Base-by-base conservation (phyloP, 2,797 vertebrate species). In the Sylvilagus floridanus region DNA sequence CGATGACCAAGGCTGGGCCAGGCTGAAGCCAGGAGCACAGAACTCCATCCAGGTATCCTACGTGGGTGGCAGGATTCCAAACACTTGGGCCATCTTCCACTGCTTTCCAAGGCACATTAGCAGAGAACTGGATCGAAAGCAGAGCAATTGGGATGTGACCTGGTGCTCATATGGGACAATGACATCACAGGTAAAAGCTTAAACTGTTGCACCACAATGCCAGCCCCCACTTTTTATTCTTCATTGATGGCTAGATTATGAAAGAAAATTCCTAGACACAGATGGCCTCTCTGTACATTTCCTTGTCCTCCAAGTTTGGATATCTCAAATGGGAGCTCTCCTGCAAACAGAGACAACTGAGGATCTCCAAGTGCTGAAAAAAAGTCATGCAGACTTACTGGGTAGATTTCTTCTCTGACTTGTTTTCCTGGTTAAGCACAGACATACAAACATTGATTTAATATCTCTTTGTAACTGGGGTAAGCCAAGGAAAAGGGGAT, bases 221-320 rank as follows among this genome's bases (percentile, higher is more conserved):
- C 42, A 47, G 42, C 42, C 42, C 7, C 42, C 42, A 47, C 17
- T 37, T 79, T 69, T 87, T 92, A 47, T 76, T 96, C 5, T 37
- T 50, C 62, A 82, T 52, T 1, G 0, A 52, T 92, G 12, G 83
- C 84, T 87, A 26, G 72, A 71, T 85, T 72, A n/a, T 37, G 54
- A 95, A 93, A 21, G 47, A 35, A 77, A 90, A 93, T n/a, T 88
- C 68, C 35, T 84, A 30, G 35, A 63, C 32, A 57, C 19, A 71
- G 57, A 77, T 2, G 87, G 77, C n/a, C 14, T 0, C 17, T 88
- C 8, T 85, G 32, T 52, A 65, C 17, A 35, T 91, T 93, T 88
- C 10, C 60, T 78, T 22, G 65, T 75, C 13, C 22, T 79, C 75
- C 50, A 63, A 68, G 16, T 85, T 50, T 54, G 78, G 52, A 75